Base-by-base conservation (phyloP, 2,113 vertebrate genomes). In the Eubucco bourcierii region DNA sequence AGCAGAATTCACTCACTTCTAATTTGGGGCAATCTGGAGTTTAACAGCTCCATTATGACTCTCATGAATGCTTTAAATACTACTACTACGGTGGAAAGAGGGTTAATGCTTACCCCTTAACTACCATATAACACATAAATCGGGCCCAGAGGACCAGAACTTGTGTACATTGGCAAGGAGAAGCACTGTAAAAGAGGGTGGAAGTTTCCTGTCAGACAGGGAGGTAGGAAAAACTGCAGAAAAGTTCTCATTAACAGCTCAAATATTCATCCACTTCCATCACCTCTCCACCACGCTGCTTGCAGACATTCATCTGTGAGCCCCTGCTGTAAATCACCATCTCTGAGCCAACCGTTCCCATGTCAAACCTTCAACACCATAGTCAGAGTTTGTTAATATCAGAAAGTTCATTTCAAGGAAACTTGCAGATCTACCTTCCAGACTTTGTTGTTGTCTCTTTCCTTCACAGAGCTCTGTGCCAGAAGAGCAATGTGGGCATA, bases 171-270 rank as follows among this genome's bases (percentile, higher is more conserved):
- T 90, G 89, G 93, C 91, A 89, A 80, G 52, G 12, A 63, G 17
- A 8, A 64, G 53, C 29, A 71, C 15, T 0, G 0, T 71, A 74
- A 90, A 81, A 96, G 44, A 58, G 81, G 68, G 53, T 72, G 65
- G 86, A 93, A 92, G n/a, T 75, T 96, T 94, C 81, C 76, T 94
- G 75, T 74, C 63, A 80, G 66, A 83, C 55, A 53, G 63, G 29
- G 56, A 93, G 66, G 59, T 60, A 73, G 29, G 14, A 81, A 34
- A 87, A 84, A 1, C 60, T 70, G 67, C 75, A 87, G 72, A 87
- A 94, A 89, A 91, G 20, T 33, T 91, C 44, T 44, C 60, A 29
- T 64, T 84, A 85, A 67, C 37, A 88, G 79, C 60, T 64, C 11
- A 9, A 80, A 67, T 64, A 75, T 25, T 81, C 67, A 81, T 83